Percentiles rank a stretch among this genome's conserved stretches.
Evolutionary conservation across 2,888 invertebrate genomes (phyloP).

Genomic region (Tolmerus cingulatus): DNA sequence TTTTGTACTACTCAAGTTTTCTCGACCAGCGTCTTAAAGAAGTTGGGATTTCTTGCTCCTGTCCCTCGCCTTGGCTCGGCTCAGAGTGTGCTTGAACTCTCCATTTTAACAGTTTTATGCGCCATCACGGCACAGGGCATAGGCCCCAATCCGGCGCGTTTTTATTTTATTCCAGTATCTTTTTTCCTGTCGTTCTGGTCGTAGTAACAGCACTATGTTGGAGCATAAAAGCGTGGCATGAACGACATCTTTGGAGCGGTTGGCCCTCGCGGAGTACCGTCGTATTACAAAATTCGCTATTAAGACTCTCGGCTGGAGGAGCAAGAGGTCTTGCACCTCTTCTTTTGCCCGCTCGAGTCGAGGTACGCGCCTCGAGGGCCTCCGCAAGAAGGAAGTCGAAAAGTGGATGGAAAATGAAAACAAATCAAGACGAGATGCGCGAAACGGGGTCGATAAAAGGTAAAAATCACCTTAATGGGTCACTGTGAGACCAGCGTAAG

Average conservation of each 20-base stretch:
- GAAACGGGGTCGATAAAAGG: constrained; percentile 40
- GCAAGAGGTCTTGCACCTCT: constrained; percentile 7
- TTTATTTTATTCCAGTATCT: background rate
- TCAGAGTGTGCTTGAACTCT: constrained; percentile 31
- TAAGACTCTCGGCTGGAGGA: background rate
- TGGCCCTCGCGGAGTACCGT: background rate
- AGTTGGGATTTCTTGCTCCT: constrained; percentile 22
- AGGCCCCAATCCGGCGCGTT: constrained; percentile 3
- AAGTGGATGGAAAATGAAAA: constrained; percentile 27
- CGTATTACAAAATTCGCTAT: constrained; percentile 9
- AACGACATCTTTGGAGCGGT: background rate
- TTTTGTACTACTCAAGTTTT: constrained; percentile 14
- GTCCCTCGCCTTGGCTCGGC: constrained; percentile 34
- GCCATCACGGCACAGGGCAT: constrained; percentile 32
- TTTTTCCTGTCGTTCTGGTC: background rate
- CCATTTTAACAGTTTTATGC: constrained; percentile 31
- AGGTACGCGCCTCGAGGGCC: background rate
- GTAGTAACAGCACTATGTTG: background rate
- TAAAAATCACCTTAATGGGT: constrained; percentile 41
- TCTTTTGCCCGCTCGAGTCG: background rate
- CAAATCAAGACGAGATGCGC: constrained; percentile 8
- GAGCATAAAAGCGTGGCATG: background rate
- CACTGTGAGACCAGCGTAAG: constrained; percentile 7
- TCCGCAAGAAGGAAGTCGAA: constrained; percentile 24
- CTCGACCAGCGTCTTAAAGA: background rate